Base-by-base conservation (phyloP, 2,113 vertebrate species). In the Strix uralensis region DNA sequence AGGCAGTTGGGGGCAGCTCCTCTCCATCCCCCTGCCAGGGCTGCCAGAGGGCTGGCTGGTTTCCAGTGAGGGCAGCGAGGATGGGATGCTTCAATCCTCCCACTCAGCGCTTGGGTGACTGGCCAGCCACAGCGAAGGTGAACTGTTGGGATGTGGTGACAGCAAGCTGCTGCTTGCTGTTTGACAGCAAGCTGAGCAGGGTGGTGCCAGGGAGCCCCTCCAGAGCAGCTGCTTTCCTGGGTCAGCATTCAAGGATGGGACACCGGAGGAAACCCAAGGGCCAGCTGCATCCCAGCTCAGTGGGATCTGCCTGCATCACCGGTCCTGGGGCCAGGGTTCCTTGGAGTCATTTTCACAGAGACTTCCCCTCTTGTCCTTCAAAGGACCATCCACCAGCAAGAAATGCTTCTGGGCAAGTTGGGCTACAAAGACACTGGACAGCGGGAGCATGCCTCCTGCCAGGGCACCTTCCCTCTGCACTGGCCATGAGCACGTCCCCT, bases 401-500 rank as follows among this genome's bases (percentile, higher is more conserved):
- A 59, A 25, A 61, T 8, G 7, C 49, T 85, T 69, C 81, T 75
- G 47, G 52, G 51, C 52, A 63, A 63, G 32, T 0, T 47, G 29
- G 36, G 30, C 54, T 59, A 34, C 27, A 47, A 62, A 67, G 86
- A 38, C 1, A 2, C 23, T 51, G 65, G 20, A 15, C 10, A 5
- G 32, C 10, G 84, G 47, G 49, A 88, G 29, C 23, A 47, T 1
- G 0, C 5, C 0, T 1, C 23, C 52, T 58, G 20, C 23, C 46
- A 52, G 32, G 16, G 10, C 54, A 77, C 42, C 47, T 71, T 81
- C n/a, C 19, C 38, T 22, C 47, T 5, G 0, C 1, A 1, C 42
- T n/a, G 67, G 34, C 67, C 17, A 38, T 1, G 1, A 81, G n/a
- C 29, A 47, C 0, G 0, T 57, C 36, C 34, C 26, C 52, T 0